Conservation (phyloP, 2,797 vertebrate species). For the Miichthys miiuy region DNA sequence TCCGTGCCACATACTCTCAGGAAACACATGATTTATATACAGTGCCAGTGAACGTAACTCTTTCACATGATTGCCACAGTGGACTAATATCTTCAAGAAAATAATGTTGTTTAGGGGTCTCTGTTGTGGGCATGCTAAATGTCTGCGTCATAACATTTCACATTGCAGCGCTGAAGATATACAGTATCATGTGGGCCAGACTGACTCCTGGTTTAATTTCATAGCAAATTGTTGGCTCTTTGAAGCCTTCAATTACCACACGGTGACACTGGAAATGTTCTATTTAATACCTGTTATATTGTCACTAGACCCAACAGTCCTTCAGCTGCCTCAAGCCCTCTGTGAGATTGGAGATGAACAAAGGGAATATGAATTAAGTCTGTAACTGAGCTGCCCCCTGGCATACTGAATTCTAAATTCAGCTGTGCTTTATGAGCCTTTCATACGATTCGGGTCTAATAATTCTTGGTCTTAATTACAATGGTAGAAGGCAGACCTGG, state of each 20-base stretch:
- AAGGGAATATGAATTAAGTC: constrained; percentile 80
- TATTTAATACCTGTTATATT: constrained; percentile 79
- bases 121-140: constrained; percentile 57
- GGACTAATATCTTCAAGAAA: constrained; percentile 46
- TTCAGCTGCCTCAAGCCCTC: constrained; percentile 65
- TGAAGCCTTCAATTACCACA: constrained; percentile 75
- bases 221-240: constrained; percentile 74
- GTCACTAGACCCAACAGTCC: constrained; percentile 64
- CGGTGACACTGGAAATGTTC: constrained; percentile 73
- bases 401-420: constrained; percentile 65
- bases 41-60: constrained; percentile 34
- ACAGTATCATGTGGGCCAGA: constrained; percentile 39
- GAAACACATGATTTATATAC: constrained; percentile 55
- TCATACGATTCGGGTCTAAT: constrained; percentile 74
- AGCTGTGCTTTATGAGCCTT: constrained; percentile 74
- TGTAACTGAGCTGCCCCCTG: constrained; percentile 72
- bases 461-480: constrained; percentile 78
- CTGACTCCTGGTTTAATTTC: constrained; percentile 74
- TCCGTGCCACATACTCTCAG: constrained; percentile 33
- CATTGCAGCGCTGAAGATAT: constrained; percentile 47
- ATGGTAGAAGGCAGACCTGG: constrained; percentile 58
- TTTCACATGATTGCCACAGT: constrained; percentile 40
- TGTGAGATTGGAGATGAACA: constrained; percentile 72
- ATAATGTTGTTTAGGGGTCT: constrained; percentile 43
- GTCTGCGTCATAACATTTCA: constrained; percentile 62